These are phyloP conservation scores for Bombus superbus DNA, from an alignment of 1,140 invertebrate species.

Conservation along the genomic window DNA sequence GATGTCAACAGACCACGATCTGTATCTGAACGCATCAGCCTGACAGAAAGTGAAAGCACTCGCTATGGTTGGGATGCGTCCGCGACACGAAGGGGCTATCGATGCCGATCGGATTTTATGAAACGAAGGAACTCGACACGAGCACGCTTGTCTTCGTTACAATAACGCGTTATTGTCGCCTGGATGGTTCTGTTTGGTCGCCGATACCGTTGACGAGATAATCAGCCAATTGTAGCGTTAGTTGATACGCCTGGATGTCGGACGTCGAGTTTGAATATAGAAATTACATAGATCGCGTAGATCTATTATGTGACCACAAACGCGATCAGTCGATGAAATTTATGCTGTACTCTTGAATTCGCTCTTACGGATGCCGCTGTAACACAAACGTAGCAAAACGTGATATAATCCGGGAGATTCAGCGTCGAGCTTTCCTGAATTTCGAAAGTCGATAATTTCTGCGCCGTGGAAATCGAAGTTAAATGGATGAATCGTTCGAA, in stretches of 20 bases:
- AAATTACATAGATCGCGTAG: background rate
- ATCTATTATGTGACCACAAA: background rate
- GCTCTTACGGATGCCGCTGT: no score
- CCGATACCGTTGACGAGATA: background rate
- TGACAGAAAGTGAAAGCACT: conserved; percentile 65
- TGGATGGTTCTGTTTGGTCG: background rate
- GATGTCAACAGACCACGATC: conserved; percentile 74
- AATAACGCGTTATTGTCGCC: background rate
- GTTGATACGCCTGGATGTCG: background rate
- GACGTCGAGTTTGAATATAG: background rate
- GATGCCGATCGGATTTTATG: conserved; percentile 18
- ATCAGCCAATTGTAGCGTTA: conserved; percentile 6
- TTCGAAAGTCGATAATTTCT: background rate
- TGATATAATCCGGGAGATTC: no score
- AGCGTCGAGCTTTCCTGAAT: background rate
- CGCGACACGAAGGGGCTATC: conserved; percentile 4
- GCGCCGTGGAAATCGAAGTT: background rate
- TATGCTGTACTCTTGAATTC: background rate
- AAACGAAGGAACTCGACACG: background rate
- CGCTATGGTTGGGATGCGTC: background rate
- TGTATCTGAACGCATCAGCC: conserved; percentile 65
- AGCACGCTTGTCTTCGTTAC: background rate
- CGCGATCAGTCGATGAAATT: background rate
- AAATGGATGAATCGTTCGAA: background rate
- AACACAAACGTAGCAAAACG: no score